Percentiles rank a stretch among this genome's conserved stretches.
These are phyloP conservation scores for Amblyteles armatorius DNA, from an alignment of 2,888 invertebrate species.

Conservation along the genomic window DNA sequence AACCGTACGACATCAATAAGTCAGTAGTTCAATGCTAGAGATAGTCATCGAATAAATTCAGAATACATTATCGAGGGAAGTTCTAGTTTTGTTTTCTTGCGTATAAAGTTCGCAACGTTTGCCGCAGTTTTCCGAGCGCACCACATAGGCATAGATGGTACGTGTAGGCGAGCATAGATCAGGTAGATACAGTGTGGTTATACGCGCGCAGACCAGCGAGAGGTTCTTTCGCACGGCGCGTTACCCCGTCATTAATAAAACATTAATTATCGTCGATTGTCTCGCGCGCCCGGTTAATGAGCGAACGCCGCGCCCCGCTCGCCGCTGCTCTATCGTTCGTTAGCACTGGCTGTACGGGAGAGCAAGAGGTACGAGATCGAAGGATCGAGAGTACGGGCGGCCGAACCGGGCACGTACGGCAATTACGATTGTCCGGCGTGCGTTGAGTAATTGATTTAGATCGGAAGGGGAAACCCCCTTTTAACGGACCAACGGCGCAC, in stretches of 20 bases:
- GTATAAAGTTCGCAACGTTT: slow-evolving; percentile 59
- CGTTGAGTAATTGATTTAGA: slow-evolving; percentile 75
- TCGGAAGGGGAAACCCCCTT: slow-evolving; percentile 68
- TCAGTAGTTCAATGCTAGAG: slow-evolving; percentile 60
- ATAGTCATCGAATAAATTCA: slow-evolving; percentile 48
- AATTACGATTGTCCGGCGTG: slow-evolving; percentile 76
- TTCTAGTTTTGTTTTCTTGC: slow-evolving; percentile 57
- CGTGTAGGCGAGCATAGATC: background rate
- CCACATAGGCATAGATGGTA: background rate
- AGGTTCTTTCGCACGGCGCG: slow-evolving; percentile 74
- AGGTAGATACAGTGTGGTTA: slow-evolving; percentile 10
- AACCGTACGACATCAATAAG: slow-evolving; percentile 48
- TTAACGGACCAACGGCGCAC: slow-evolving; percentile 51
- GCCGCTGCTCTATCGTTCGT: slow-evolving; percentile 48
- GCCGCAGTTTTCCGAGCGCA: slow-evolving; percentile 33
- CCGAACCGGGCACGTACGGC: slow-evolving; percentile 64
- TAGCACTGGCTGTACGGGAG: slow-evolving; percentile 48
- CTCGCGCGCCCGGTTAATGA: slow-evolving; percentile 74
- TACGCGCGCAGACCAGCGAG: slow-evolving; percentile 57
- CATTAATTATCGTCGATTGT: slow-evolving; percentile 78
- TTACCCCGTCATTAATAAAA: slow-evolving; percentile 74
- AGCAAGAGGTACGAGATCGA: slow-evolving; percentile 49
- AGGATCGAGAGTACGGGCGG: slow-evolving; percentile 66
- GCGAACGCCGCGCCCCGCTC: slow-evolving; percentile 69
- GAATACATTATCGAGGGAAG: slow-evolving; percentile 15